phyloP scores from a whole-genome alignment of 2,797 vertebrate species.

The Erethizon dorsatum region DNA sequence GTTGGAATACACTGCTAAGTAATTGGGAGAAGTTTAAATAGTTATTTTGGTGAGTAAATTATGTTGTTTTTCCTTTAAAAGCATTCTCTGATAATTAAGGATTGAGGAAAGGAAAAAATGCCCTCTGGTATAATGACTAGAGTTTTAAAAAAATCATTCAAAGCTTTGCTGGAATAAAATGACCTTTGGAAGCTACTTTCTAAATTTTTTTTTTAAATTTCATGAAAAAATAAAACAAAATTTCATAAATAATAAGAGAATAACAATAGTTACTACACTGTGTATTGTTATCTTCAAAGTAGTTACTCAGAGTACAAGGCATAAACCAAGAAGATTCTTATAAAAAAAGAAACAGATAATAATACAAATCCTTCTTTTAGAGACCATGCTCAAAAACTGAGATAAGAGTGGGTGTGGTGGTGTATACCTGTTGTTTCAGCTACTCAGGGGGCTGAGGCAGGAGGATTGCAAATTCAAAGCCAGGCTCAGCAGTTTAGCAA shows the following conservation, averaged over 20 bases:
- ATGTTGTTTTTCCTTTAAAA: slow-evolving; percentile 55
- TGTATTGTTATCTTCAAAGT: background rate
- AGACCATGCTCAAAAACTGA: slow-evolving; percentile 32
- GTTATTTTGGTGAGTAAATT: slow-evolving; percentile 56
- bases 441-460: background rate
- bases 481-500: background rate
- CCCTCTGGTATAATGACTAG: slow-evolving; percentile 15
- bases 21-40: slow-evolving; percentile 60
- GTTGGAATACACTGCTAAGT: background rate
- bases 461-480: background rate
- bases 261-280: background rate
- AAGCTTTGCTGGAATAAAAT: slow-evolving; percentile 59
- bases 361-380: slow-evolving; percentile 11
- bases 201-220: background rate
- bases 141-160: slow-evolving; percentile 44
- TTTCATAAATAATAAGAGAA: background rate
- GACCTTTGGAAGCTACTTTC: slow-evolving; percentile 43
- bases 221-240: background rate
- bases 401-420: background rate
- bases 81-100: slow-evolving; percentile 30
- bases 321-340: background rate
- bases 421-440: background rate
- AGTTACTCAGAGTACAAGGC: background rate
- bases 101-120: background rate
- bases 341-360: background rate